Conservation (phyloP, 2,113 vertebrate genomes). For the Thermophis baileyi region DNA sequence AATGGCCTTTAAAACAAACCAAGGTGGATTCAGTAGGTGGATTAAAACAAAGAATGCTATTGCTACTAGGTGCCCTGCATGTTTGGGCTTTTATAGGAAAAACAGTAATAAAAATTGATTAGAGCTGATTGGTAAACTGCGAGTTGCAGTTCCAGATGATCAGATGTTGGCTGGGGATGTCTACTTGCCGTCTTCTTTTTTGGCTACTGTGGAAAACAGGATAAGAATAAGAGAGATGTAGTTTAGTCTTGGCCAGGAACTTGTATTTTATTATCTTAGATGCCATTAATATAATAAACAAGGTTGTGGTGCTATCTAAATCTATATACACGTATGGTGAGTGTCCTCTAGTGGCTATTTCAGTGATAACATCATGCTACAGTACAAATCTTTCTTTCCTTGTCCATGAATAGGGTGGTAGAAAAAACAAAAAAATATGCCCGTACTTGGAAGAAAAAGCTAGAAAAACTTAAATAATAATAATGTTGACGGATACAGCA, state of each 20-base stretch:
- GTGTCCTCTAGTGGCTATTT: constrained; percentile 56
- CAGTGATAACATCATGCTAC: not conserved
- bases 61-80: not conserved
- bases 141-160: not conserved
- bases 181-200: not conserved
- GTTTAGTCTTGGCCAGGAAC: not conserved
- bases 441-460: not conserved
- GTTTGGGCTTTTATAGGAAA: not conserved
- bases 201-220: not conserved
- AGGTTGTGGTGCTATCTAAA: not conserved
- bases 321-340: not conserved
- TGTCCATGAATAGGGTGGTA: not conserved
- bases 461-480: not conserved
- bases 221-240: not conserved
- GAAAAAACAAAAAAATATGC: not conserved
- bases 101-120: not conserved
- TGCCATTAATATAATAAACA: not conserved
- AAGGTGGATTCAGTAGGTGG: not conserved
- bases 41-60: not conserved
- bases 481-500: not conserved
- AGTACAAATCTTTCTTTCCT: rapidly evolving
- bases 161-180: not conserved
- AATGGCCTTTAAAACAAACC: not conserved
- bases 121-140: not conserved
- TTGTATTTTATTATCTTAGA: not conserved